These are phyloP conservation scores for Phaenicophaeus curvirostris DNA, from an alignment of 2,797 vertebrate species.

Conservation along the genomic window DNA sequence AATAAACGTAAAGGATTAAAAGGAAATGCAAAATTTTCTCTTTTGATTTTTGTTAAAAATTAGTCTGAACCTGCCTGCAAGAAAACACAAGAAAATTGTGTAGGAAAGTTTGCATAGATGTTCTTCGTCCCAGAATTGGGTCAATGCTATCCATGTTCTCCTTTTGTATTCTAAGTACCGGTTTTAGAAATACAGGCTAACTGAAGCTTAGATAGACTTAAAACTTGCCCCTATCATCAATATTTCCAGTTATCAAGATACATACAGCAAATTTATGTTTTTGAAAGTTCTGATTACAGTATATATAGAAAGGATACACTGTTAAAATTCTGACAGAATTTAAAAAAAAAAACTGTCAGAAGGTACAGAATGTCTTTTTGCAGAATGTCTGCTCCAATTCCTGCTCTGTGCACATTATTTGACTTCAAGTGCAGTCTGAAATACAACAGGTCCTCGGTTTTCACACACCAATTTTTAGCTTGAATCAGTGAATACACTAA, in stretches of 20 bases:
- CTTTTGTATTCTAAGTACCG: background rate
- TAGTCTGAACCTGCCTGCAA: background rate
- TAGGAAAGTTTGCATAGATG: background rate
- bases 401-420: background rate
- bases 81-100: background rate
- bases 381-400: background rate
- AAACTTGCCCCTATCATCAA: background rate
- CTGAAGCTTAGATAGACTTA: background rate
- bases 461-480: background rate
- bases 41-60: background rate
- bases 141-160: background rate
- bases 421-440: background rate
- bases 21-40: background rate
- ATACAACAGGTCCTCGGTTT: background rate
- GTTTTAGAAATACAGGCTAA: background rate
- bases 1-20: background rate
- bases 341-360: background rate
- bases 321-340: background rate
- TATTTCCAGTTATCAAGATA: background rate
- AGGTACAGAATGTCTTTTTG: background rate
- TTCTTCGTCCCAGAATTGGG: background rate
- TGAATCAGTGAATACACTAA: background rate
- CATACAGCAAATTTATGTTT: background rate
- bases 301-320: background rate
- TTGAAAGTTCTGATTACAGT: background rate